A percentile compares a stretch with the other conserved stretches of the same genome.
phyloP scores from a whole-genome alignment of 2,888 invertebrate genomes.

The Oxyscelio sp. region DNA sequence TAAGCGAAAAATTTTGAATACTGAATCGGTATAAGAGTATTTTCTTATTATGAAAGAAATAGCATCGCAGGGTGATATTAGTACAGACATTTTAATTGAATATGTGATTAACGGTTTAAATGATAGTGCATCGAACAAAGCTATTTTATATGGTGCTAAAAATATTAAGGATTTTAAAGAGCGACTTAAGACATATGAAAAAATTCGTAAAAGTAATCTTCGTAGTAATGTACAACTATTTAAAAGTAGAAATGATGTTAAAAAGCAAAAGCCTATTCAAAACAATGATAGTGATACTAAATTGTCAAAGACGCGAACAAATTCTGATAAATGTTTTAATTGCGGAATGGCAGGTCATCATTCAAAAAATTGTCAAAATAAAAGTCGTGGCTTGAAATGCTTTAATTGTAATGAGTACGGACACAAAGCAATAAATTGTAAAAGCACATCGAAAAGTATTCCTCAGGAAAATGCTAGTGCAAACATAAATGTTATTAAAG shows the following conservation, averaged over 20 bases:
- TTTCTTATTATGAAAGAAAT: slow-evolving; percentile 19
- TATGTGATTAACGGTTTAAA: slow-evolving; percentile 10
- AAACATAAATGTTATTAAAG: no score
- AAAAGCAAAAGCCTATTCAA: neutral
- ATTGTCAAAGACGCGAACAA: no score
- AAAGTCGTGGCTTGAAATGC: no score
- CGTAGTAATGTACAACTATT: neutral
- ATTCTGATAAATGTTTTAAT: no score
- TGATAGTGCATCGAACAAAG: slow-evolving; percentile 12
- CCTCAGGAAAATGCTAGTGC: no score
- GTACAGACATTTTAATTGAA: slow-evolving; percentile 16
- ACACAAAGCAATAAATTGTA: no score
- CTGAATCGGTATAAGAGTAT: slow-evolving; percentile 5
- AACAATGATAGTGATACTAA: no score
- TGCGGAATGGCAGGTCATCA: no score
- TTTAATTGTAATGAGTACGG: no score
- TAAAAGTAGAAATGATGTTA: neutral
- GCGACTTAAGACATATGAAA: slow-evolving; percentile 24
- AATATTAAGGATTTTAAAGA: slow-evolving; percentile 21
- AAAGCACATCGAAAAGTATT: no score
- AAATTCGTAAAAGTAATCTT: neutral
- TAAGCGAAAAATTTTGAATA: slow-evolving; percentile 6
- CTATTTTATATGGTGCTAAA: slow-evolving; percentile 11
- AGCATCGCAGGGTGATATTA: neutral
- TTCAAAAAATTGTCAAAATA: no score